Evolutionary conservation across 2,888 invertebrate species (phyloP).

Genomic region (Campaea margaritaria): DNA sequence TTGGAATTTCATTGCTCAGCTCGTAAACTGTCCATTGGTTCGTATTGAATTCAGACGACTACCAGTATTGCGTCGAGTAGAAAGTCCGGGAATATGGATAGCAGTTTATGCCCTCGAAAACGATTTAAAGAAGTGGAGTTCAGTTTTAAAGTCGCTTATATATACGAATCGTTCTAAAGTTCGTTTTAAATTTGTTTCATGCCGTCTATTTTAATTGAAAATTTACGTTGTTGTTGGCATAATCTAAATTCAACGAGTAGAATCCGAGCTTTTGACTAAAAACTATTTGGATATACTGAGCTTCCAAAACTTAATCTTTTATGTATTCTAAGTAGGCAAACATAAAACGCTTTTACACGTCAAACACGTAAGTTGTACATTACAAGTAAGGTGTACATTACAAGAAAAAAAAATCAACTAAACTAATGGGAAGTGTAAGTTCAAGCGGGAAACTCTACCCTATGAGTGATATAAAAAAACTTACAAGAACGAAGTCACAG

Average conservation of each 20-base stretch:
- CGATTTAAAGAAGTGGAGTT: conserved; percentile 7
- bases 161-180: neutral
- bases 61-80: conserved; percentile 1
- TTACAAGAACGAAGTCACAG: too few relatives aligned
- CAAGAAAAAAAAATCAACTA: too few relatives aligned
- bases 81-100: conserved; percentile 1
- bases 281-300: too few relatives aligned
- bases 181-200: neutral
- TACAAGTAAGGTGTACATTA: too few relatives aligned
- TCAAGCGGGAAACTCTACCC: too few relatives aligned
- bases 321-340: too few relatives aligned
- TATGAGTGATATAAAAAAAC: too few relatives aligned
- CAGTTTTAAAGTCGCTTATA: neutral
- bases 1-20: conserved; percentile 18
- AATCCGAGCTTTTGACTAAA: too few relatives aligned
- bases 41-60: conserved; percentile 9
- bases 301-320: too few relatives aligned
- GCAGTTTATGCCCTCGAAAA: conserved; percentile 3
- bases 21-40: conserved; percentile 16
- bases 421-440: too few relatives aligned
- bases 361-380: too few relatives aligned
- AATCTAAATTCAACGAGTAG: neutral
- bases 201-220: neutral
- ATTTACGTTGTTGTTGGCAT: neutral
- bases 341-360: too few relatives aligned